Evolutionary conservation across 2,113 vertebrate genomes (phyloP).

Genomic region (Petrocephalus zakoni): DNA sequence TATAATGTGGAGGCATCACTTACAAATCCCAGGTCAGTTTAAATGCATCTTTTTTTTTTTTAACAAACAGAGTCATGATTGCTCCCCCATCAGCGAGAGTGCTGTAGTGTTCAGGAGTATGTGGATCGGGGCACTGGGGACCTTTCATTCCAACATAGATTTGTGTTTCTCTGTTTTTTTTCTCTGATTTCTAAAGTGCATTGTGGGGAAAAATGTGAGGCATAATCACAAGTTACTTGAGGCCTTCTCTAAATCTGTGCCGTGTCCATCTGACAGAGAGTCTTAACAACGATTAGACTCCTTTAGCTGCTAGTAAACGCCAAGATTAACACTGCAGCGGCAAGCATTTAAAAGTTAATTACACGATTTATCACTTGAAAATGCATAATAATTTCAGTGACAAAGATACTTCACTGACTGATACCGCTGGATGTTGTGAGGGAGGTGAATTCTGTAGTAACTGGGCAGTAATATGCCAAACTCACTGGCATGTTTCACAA

Average conservation of each 20-base stretch:
- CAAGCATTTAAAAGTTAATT: background rate
- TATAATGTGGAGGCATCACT: background rate
- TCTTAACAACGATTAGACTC: background rate
- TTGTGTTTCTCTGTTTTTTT: background rate
- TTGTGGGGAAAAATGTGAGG: background rate
- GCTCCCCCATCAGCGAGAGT: background rate
- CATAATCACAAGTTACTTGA: background rate
- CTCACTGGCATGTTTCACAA: background rate
- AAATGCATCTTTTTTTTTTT: background rate
- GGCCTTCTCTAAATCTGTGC: background rate
- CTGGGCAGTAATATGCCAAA: too few species aligned
- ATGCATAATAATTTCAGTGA: background rate
- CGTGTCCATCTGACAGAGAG: background rate
- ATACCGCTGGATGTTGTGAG: background rate
- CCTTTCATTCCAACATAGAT: background rate
- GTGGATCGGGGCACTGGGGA: background rate
- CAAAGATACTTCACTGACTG: background rate
- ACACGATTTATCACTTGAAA: background rate
- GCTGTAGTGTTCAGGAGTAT: background rate
- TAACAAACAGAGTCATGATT: background rate
- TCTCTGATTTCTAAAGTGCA: background rate
- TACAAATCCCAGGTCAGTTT: background rate
- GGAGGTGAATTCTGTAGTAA: background rate
- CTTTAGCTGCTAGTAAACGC: background rate
- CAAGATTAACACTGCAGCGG: background rate